phyloP scores from a whole-genome alignment of 2,113 vertebrate genomes.

The Antigone vipio region DNA sequence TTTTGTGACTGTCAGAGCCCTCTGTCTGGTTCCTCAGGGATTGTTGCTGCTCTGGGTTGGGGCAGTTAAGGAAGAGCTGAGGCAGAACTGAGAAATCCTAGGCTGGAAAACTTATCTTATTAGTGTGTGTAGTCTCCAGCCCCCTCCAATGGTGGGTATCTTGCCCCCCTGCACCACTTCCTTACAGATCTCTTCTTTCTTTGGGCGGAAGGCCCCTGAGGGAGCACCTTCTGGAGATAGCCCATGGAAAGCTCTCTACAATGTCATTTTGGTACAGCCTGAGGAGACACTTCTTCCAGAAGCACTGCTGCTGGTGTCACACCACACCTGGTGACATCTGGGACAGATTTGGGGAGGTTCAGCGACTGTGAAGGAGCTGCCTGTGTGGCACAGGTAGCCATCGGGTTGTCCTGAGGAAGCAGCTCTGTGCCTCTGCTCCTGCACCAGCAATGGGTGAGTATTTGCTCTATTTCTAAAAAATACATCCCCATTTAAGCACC shows the following conservation, averaged over 20 bases:
- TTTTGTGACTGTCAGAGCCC: background rate
- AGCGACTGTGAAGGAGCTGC: background rate
- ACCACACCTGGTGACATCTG: background rate
- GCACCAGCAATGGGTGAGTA: background rate
- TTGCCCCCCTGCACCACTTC: accelerated
- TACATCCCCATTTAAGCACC: background rate
- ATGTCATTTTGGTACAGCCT: accelerated
- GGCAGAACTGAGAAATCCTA: background rate
- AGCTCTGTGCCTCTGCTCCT: background rate
- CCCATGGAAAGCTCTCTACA: background rate
- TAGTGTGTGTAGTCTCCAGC: background rate
- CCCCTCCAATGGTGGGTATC: accelerated
- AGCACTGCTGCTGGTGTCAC: background rate
- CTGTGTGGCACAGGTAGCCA: background rate
- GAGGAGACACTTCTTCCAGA: background rate
- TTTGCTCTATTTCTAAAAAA: background rate
- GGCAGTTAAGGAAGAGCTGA: background rate
- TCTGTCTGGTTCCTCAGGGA: accelerated
- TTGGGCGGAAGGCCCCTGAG: accelerated
- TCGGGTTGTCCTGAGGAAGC: background rate
- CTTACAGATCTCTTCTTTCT: background rate
- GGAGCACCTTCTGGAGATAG: background rate
- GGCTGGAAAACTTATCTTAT: background rate
- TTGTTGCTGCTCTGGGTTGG: background rate
- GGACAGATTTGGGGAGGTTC: background rate